Percentiles rank a stretch among this genome's conserved stretches.
Evolutionary conservation across 2,797 vertebrate species (phyloP).

Genomic region (Enteromius argenteus): DNA sequence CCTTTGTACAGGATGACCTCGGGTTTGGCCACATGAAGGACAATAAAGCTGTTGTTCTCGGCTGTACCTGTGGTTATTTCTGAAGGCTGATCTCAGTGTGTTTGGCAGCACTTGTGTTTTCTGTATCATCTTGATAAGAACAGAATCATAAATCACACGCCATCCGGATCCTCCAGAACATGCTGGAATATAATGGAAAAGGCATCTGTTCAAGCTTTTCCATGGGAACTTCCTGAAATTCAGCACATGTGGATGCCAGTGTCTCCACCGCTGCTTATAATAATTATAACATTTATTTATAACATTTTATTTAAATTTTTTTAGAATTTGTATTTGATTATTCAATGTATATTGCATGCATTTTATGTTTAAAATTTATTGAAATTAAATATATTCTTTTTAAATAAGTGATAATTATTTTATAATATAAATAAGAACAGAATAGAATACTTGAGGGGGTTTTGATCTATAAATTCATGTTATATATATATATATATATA

Average conservation of each 20-base stretch:
- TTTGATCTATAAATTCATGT: no score
- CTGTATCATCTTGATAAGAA: not conserved
- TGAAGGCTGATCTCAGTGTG: not conserved
- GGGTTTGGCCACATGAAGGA: not conserved
- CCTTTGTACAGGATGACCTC: not conserved
- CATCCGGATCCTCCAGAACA: not conserved
- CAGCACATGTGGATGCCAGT: not conserved
- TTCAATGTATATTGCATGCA: no score
- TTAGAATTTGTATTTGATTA: no score
- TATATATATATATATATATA: no score
- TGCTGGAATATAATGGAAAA: not conserved
- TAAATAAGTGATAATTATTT: no score
- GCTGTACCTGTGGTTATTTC: not conserved
- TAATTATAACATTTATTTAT: not conserved
- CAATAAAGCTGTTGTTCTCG: not conserved
- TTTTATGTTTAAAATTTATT: not conserved
- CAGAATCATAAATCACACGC: not conserved
- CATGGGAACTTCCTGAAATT: not conserved
- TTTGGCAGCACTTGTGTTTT: constrained; percentile 13
- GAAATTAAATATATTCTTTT: not conserved
- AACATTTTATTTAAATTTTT: not conserved
- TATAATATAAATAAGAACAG: no score
- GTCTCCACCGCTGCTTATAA: not conserved
- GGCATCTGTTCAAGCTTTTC: not conserved
- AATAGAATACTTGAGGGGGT: not conserved